Base-by-base conservation (phyloP, 2,888 invertebrate species). In the Apamea sordens region DNA sequence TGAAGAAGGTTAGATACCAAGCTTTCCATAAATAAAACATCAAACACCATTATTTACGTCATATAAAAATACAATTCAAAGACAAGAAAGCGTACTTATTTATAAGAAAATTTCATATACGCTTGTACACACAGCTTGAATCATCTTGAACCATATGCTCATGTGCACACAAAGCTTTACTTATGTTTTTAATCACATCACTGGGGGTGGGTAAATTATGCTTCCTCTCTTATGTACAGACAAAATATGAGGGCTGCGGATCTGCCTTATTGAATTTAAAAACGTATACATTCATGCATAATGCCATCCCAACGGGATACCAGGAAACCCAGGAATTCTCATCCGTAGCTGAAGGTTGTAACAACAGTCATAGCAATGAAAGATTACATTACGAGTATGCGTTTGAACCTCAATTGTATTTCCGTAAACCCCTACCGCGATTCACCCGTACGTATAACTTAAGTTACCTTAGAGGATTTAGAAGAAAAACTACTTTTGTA, bases 231-330 rank as follows among this genome's bases (percentile, higher is more conserved):
- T 64, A 50, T 70, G 44, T 70, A 65, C 64, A 0, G 36, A 72
- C 73, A 59, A 83, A 83, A 73, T 65, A 80, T 70, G 59, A 76
- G 32, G 59, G 65, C 65, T 56, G 71, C 15, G 64, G 50, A 28
- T 50, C 15, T 70, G 74, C 74, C 68, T 77, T 74, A 84, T 64
- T 80, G 74, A 84, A 84, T 84, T 81, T 73, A 59, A 84, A 84
- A 74, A 73, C 53, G 64, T 76, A 72, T 72, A 68, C 47, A 65
- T 70, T 61, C 53, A 10, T 73, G 65, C 44, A 69, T 76, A 56
- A 61, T 72, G 24, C 13, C 21, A 41, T 47, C 65, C 73, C 50
- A 63, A 21, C 3, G 32, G 69, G 24, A 47, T 53, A 15, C 3
- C 68, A 18, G 2, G 32, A 28, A 2, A n/a, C 13, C 4, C 28